Base-by-base conservation (phyloP, 2,888 invertebrate species). In the Eupithecia centaureata region DNA sequence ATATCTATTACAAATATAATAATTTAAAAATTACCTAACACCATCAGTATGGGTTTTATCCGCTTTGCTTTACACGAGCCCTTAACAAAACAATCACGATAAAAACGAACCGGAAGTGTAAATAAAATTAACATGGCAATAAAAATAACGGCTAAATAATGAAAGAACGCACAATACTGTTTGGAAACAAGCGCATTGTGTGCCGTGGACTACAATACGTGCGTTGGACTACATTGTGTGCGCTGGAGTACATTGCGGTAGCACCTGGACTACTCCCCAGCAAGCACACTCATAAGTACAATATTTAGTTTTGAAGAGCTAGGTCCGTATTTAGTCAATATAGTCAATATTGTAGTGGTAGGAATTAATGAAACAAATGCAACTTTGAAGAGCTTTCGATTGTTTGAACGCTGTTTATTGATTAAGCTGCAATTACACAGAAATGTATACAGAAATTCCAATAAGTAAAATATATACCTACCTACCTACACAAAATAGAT, bases 81-180 rank as follows among this genome's bases (percentile, higher is more conserved):
- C 47, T 12, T 10, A 47, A 22, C 47, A 47, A 42, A 8, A 25
- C 22, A 27, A 52, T 13, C 18, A 61, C 30, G 51, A 61, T 32
- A 61, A 33, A n/a, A 32, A 58, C 58, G 2, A 12, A 68, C 70
- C 70, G 70, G 70, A 70, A 70, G 63, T 63, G 51, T 61, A 64
- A 63, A 69, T 63, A 69, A 60, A 56, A 68, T 61, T 59, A 47
- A 69, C 65, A 63, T 51, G 10, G 10, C 0, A 30, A n/a, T n/a
- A 32, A 18, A 61, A 57, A 66, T 66, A 70, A 67, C 70, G 66
- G 70, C 33, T 52, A 57, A 57, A 27, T 52, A 52, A 52, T 52
- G 52, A 52, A 56, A 22, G 18, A 22, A 4, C 47, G 15, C 51
- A 51, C 51, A 58, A 57, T 56, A 32, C 28, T 57, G 57, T 63